Conservation (phyloP, 2,888 invertebrate species). For the Lasius fuliginosus region DNA sequence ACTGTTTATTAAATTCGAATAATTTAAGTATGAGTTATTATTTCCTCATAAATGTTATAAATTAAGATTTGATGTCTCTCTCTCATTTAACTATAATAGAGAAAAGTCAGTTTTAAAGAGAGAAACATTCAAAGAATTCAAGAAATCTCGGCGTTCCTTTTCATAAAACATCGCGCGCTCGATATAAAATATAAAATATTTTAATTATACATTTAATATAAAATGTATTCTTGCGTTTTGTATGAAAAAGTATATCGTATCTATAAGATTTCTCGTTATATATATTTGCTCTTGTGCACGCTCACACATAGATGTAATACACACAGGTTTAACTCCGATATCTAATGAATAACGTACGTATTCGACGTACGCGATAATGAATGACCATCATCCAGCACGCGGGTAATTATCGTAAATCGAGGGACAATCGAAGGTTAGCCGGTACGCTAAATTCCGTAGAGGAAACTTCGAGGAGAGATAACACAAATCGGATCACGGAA, state of each 20-base stretch:
- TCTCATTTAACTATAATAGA: background rate
- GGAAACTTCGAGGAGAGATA: constrained; percentile 62
- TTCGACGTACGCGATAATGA: constrained; percentile 21
- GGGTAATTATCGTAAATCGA: constrained; percentile 53
- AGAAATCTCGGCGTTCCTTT: background rate
- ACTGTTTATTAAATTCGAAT: too few relatives aligned
- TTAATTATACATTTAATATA: background rate
- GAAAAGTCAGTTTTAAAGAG: background rate
- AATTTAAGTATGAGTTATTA: too few relatives aligned
- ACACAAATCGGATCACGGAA: constrained; percentile 69
- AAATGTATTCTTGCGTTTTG: background rate
- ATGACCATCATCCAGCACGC: constrained; percentile 24
- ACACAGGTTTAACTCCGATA: background rate
- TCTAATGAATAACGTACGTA: background rate
- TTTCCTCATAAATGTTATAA: too few relatives aligned
- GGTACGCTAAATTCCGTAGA: constrained; percentile 36
- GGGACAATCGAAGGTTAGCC: constrained; percentile 51
- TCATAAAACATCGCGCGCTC: background rate
- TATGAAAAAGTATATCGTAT: background rate
- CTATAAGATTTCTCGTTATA: background rate
- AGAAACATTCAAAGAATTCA: background rate
- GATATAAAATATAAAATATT: background rate
- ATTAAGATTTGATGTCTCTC: background rate
- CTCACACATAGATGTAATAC: background rate
- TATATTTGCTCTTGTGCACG: too few relatives aligned